phyloP scores from a whole-genome alignment of 1,140 invertebrate genomes.

The Antheraea pernyi region DNA sequence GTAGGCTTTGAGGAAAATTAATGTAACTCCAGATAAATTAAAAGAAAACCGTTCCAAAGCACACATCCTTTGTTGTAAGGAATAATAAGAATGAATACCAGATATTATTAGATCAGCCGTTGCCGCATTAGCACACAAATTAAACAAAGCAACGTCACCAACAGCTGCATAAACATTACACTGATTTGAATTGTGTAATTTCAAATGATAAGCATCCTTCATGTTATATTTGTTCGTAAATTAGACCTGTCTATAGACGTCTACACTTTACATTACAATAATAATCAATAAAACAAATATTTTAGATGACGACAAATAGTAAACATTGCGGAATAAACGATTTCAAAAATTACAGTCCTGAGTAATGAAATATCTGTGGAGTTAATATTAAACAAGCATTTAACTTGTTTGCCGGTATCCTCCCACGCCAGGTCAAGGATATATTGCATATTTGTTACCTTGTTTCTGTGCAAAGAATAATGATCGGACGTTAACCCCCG shows the following conservation, averaged over 20 bases:
- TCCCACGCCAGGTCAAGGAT: background rate
- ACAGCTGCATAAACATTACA: constrained; percentile 29
- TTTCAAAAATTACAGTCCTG: background rate
- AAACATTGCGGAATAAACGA: background rate
- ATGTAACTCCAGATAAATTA: too few relatives aligned
- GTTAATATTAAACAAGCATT: background rate
- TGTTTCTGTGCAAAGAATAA: background rate
- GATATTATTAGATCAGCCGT: background rate
- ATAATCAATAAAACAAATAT: background rate
- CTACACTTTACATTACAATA: background rate
- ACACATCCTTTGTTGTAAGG: background rate
- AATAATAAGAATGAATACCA: background rate
- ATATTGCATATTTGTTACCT: background rate
- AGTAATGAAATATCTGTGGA: background rate
- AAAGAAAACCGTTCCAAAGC: too few relatives aligned
- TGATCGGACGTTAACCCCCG: background rate
- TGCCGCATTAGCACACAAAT: constrained; percentile 30
- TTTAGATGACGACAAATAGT: background rate
- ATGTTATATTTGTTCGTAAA: background rate
- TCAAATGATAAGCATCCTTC: background rate
- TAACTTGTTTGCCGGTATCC: background rate
- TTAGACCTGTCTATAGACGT: background rate
- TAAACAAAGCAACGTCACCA: constrained; percentile 19
- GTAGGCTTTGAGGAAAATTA: background rate
- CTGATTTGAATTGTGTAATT: constrained; percentile 14